Conservation (phyloP, 1,140 invertebrate genomes). For the Proales similis region DNA sequence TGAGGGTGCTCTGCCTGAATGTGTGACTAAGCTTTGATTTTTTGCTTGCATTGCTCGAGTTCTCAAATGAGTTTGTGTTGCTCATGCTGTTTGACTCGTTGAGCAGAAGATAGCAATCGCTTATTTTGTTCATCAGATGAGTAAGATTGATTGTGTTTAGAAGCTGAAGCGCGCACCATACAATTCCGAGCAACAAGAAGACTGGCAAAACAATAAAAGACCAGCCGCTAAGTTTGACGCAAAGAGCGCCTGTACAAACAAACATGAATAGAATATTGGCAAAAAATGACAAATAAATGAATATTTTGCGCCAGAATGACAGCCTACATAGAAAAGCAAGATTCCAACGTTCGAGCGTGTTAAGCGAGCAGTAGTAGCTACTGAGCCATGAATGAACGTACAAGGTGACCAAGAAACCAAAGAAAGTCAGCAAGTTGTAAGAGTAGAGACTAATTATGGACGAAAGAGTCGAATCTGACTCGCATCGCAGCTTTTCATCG, state of each 20-base stretch:
- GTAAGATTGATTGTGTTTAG: slow-evolving; percentile 16
- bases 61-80: slow-evolving; percentile 25
- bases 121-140: slow-evolving; percentile 31
- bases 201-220: slow-evolving; percentile 4
- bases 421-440: slow-evolving; percentile 7
- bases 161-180: slow-evolving; percentile 23
- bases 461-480: not conserved
- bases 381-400: slow-evolving; percentile 6
- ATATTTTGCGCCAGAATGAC: not conserved
- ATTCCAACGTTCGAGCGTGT: slow-evolving; percentile 22
- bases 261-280: slow-evolving; percentile 6
- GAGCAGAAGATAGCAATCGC: slow-evolving; percentile 14
- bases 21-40: slow-evolving; percentile 16
- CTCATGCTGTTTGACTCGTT: slow-evolving; percentile 13
- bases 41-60: slow-evolving; percentile 9
- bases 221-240: not conserved
- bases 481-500: not conserved
- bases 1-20: not conserved
- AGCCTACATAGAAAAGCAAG: slow-evolving; percentile 18
- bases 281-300: slow-evolving; percentile 7
- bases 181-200: not conserved
- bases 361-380: slow-evolving; percentile 28
- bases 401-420: not conserved
- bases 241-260: not conserved
- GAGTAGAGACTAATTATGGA: slow-evolving; percentile 10